Conservation (phyloP, 2,797 vertebrate species). For the Prionace glauca region DNA sequence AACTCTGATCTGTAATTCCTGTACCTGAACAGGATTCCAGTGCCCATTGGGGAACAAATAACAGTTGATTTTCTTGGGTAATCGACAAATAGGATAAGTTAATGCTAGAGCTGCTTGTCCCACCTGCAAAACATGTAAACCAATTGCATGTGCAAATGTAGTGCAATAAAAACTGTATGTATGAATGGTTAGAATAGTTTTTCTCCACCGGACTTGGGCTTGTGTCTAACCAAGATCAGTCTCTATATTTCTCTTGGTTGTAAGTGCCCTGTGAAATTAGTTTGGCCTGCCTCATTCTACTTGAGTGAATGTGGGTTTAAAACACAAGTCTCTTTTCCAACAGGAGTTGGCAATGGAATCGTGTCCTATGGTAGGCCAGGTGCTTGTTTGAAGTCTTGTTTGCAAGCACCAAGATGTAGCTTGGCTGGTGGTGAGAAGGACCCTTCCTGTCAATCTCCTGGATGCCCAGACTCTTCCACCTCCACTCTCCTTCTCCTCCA, state of each 20-base stretch:
- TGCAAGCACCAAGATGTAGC: too few relatives aligned
- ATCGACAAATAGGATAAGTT: background rate
- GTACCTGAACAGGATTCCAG: background rate
- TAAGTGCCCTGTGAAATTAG: background rate
- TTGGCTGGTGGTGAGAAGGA: too few relatives aligned
- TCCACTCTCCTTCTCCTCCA: too few relatives aligned
- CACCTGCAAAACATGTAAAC: background rate
- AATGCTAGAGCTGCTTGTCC: background rate
- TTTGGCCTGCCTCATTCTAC: background rate
- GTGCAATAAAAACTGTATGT: background rate
- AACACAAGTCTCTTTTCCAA: background rate
- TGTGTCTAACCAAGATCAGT: background rate
- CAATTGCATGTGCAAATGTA: background rate
- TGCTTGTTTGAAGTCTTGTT: background rate
- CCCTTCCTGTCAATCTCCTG: too few relatives aligned
- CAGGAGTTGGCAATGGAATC: background rate
- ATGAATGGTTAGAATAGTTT: background rate
- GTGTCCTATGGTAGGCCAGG: too few relatives aligned
- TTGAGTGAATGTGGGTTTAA: background rate
- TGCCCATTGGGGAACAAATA: background rate
- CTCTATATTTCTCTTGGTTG: background rate
- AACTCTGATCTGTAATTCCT: background rate
- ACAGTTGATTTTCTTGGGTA: background rate
- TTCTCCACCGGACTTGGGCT: background rate
- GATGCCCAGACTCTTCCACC: too few relatives aligned